Conservation (phyloP, 2,888 invertebrate genomes). For the Athalia cordata region DNA sequence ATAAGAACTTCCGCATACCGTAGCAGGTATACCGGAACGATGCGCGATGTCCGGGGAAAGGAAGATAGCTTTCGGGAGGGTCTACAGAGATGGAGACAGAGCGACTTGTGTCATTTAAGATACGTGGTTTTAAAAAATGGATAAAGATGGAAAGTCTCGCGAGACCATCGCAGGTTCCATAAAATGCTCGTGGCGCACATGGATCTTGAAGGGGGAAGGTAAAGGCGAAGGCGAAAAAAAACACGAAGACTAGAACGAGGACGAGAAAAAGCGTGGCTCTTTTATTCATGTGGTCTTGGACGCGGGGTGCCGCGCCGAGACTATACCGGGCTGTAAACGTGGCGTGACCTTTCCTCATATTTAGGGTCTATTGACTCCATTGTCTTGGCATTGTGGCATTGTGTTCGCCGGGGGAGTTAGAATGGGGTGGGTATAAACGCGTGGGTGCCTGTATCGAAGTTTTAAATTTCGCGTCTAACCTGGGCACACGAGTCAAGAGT, state of each 20-base stretch:
- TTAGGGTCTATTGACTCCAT: slow-evolving; percentile 43
- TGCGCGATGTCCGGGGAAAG: neutral
- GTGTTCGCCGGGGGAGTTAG: slow-evolving; percentile 17
- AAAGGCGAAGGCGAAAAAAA: neutral
- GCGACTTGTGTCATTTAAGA: slow-evolving; percentile 1
- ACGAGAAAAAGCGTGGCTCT: slow-evolving; percentile 36
- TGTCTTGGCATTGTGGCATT: slow-evolving; percentile 40
- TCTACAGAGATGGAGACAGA: neutral
- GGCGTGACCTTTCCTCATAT: slow-evolving; percentile 44
- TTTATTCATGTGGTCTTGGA: slow-evolving; percentile 38
- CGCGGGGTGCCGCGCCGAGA: slow-evolving; percentile 28
- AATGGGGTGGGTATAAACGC: slow-evolving; percentile 24
- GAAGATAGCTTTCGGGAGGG: neutral
- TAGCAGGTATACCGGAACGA: neutral
- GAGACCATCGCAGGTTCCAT: slow-evolving; percentile 17
- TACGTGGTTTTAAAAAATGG: slow-evolving; percentile 30
- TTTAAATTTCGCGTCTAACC: slow-evolving; percentile 37
- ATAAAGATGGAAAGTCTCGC: slow-evolving; percentile 29
- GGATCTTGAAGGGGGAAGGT: slow-evolving; percentile 8
- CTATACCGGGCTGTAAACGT: slow-evolving; percentile 37
- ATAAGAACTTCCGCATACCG: neutral
- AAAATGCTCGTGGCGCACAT: slow-evolving; percentile 22
- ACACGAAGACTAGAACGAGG: neutral
- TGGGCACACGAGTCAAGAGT: slow-evolving; percentile 31
- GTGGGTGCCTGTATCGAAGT: slow-evolving; percentile 37